Evolutionary conservation across 2,113 vertebrate genomes (phyloP).

Genomic region (Lepisosteus oculatus): DNA sequence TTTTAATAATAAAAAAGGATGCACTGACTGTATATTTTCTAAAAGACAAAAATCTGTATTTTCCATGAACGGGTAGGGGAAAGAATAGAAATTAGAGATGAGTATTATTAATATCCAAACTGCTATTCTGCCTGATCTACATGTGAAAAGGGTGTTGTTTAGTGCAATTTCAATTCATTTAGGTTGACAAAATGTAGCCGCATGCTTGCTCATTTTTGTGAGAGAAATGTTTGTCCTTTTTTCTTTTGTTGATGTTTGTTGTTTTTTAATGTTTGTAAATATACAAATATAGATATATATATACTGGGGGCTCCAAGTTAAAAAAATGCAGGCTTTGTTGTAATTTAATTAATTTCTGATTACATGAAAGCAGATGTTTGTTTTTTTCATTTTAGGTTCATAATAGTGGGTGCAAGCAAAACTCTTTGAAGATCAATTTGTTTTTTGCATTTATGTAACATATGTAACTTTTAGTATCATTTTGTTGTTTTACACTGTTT

Average conservation of each 20-base stretch:
- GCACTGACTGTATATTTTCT: slow-evolving; percentile 75
- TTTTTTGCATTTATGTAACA: too few relatives aligned
- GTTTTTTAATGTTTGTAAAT: slow-evolving; percentile 11
- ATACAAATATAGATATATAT: slow-evolving; percentile 25
- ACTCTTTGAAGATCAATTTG: too few relatives aligned
- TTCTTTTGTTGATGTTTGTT: slow-evolving; percentile 28
- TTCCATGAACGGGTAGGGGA: slow-evolving; percentile 64
- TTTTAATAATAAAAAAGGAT: slow-evolving; percentile 71
- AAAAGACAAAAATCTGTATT: slow-evolving; percentile 67
- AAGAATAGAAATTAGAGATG: slow-evolving; percentile 62
- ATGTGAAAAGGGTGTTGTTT: slow-evolving; percentile 65
- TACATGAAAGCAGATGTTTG: too few relatives aligned
- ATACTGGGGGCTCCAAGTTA: slow-evolving; percentile 30
- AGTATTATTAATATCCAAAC: slow-evolving; percentile 59
- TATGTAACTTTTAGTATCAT: too few relatives aligned
- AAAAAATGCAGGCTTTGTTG: neutral
- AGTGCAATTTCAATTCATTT: slow-evolving; percentile 68
- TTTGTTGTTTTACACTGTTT: too few relatives aligned
- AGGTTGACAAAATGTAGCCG: slow-evolving; percentile 66
- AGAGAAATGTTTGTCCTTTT: slow-evolving; percentile 40
- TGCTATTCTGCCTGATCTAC: slow-evolving; percentile 61
- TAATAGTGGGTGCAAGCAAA: too few relatives aligned
- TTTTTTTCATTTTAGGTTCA: too few relatives aligned
- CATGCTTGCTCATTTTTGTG: slow-evolving; percentile 62
- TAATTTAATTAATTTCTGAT: too few relatives aligned